Evolutionary conservation across 2,888 invertebrate genomes (phyloP).

Genomic region (Chironomus riparius): DNA sequence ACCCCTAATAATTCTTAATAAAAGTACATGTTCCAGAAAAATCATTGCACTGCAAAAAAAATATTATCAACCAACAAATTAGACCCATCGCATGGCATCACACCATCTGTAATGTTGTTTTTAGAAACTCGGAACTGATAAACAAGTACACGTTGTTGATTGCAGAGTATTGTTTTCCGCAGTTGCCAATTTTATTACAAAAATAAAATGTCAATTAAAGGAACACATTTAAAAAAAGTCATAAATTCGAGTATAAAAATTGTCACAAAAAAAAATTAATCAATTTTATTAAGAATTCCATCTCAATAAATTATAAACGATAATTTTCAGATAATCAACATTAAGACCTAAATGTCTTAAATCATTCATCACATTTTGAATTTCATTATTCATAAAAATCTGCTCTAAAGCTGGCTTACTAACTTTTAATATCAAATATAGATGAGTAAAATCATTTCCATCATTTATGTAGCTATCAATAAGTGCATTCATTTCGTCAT

Average conservation of each 20-base stretch:
- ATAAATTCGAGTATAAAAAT: neutral
- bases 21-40: no score
- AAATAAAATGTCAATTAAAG: no score
- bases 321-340: slow-evolving; percentile 29
- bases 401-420: slow-evolving; percentile 31
- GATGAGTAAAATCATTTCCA: slow-evolving; percentile 31
- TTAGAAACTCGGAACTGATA: no score
- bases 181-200: no score
- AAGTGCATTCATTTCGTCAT: slow-evolving; percentile 30
- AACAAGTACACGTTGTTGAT: no score
- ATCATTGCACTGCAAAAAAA: no score
- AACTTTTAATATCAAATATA: slow-evolving; percentile 31
- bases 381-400: slow-evolving; percentile 31
- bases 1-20: no score
- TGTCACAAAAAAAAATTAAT: neutral
- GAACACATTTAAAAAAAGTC: no score
- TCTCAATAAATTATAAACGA: slow-evolving; percentile 31
- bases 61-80: no score
- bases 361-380: slow-evolving; percentile 29
- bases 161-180: no score
- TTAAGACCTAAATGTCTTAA: slow-evolving; percentile 32
- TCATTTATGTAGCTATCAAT: slow-evolving; percentile 31
- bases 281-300: slow-evolving; percentile 29
- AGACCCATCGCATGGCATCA: no score
- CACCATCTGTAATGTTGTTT: no score